Evolutionary conservation across 2,113 vertebrate species (phyloP).

Genomic region (Pipa parva): DNA sequence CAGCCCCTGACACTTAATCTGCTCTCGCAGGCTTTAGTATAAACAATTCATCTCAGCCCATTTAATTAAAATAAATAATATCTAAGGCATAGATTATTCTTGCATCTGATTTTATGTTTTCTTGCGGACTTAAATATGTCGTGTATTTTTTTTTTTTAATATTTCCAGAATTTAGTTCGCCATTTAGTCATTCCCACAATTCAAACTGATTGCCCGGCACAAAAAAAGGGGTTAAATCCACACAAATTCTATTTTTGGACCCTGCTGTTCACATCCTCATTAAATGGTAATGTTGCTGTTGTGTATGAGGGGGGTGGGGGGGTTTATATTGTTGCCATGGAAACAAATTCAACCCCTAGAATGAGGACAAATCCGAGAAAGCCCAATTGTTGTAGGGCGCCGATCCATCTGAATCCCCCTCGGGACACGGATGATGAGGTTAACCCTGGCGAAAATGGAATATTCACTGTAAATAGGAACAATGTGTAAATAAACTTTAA

Average conservation of each 20-base stretch:
- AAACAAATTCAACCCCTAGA: constrained; percentile 6
- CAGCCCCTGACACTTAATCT: no score
- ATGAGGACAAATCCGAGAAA: not conserved
- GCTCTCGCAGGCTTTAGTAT: no score
- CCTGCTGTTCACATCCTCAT: constrained; percentile 4
- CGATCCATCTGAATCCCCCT: constrained; percentile 11
- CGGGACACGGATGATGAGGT: constrained; percentile 2
- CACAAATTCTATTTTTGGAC: not conserved
- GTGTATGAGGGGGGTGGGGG: not conserved
- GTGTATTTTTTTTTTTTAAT: no score
- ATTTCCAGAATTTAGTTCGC: no score
- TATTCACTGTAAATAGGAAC: constrained; percentile 23
- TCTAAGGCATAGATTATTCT: no score
- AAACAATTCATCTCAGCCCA: no score
- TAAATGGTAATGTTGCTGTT: constrained; percentile 15
- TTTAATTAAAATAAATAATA: no score
- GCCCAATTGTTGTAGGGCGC: not conserved
- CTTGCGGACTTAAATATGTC: no score
- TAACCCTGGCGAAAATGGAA: not conserved
- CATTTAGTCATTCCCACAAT: no score
- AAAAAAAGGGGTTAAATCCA: not conserved
- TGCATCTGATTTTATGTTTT: no score
- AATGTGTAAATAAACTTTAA: not conserved
- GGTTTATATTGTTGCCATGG: constrained; percentile 16
- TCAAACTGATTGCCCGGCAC: not conserved